Evolutionary conservation across 2,113 vertebrate species (phyloP).

Genomic region (Hippocampus mohnikei): DNA sequence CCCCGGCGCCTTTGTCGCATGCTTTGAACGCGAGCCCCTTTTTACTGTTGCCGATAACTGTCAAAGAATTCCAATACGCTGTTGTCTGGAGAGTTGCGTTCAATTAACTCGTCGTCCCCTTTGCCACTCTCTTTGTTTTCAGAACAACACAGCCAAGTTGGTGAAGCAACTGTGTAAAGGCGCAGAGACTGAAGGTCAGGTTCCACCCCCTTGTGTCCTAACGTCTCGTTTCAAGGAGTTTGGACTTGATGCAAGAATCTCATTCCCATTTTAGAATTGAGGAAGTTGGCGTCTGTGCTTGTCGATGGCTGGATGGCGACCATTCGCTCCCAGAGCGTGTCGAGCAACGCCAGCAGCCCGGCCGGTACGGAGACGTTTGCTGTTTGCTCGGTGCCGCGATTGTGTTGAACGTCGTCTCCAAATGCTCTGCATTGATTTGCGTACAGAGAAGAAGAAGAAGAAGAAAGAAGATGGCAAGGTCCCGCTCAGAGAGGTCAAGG

Average conservation of each 20-base stretch:
- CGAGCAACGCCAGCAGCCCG: constrained; percentile 64
- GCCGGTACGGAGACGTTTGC: constrained; percentile 52
- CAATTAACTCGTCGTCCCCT: neutral
- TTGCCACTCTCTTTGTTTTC: neutral
- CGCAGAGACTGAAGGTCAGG: constrained; percentile 86
- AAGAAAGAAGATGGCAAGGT: constrained; percentile 81
- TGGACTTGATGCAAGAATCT: neutral
- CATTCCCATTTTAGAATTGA: constrained; percentile 72
- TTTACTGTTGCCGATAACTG: neutral
- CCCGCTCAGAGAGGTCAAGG: constrained; percentile 61
- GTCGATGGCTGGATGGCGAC: constrained; percentile 95
- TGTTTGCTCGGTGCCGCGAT: neutral
- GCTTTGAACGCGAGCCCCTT: neutral
- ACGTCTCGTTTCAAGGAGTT: neutral
- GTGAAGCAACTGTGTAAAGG: constrained; percentile 93
- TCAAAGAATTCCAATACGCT: neutral
- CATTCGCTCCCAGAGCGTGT: constrained; percentile 88
- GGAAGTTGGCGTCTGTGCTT: constrained; percentile 83
- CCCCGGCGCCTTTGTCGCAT: no score
- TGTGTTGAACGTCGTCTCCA: neutral
- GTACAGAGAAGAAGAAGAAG: constrained; percentile 80
- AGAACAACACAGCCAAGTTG: constrained; percentile 96
- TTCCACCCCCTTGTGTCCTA: neutral
- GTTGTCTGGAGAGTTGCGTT: neutral
- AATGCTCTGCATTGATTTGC: neutral